Evolutionary conservation across 2,113 vertebrate species (phyloP), one percentile per base, ranked within the genome.

Genomic region (Atlantisia rogersi): DNA sequence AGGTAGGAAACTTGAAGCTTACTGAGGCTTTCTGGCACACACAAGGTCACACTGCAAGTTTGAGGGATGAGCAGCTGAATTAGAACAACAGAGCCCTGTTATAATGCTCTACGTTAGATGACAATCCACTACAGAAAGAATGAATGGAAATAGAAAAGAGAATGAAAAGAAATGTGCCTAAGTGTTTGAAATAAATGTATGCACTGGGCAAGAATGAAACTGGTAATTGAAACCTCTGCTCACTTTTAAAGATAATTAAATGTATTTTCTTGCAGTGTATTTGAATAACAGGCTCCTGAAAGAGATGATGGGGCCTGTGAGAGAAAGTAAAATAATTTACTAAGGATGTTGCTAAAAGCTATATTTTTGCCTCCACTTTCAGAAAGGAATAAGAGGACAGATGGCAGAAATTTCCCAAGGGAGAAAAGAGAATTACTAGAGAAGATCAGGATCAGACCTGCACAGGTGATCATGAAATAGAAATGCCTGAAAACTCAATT

Each of bases 401-500:
- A 97, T 95, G 97, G 96, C 89, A 94, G 92, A 96, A 95, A 97
- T 96, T 96, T 97, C 97, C 96, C 96, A 95, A 74, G 94, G 82
- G 97, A 96, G 60, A 91, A 93, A 92, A 94, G 46, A 39, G 87
- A 96, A 97, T 97, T 97, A 93, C 88, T 84, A 74, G 79, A 80
- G 92, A 94, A 96, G 96, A 96, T 95, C 94, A 88, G 92, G 89
- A 96, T 97, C 91, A 95, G 94, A 96, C 96, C 94, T 91, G 65
- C 91, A 92, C 85, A 97, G 95, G 96, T 95, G 94, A 97, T 97
- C 90, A 78, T 59, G 89, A 94, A 97, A 97, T 96, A 12, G 6
- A 90, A 91, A 90, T 92, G 93, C 86, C 82, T 95, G 92, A 95
- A 97, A 97, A 93, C 89, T 95, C 94, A 92, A 48, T 97, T 96